Evolutionary conservation across 2,113 vertebrate genomes (phyloP).

Genomic region (Cynoglossus semilaevis): DNA sequence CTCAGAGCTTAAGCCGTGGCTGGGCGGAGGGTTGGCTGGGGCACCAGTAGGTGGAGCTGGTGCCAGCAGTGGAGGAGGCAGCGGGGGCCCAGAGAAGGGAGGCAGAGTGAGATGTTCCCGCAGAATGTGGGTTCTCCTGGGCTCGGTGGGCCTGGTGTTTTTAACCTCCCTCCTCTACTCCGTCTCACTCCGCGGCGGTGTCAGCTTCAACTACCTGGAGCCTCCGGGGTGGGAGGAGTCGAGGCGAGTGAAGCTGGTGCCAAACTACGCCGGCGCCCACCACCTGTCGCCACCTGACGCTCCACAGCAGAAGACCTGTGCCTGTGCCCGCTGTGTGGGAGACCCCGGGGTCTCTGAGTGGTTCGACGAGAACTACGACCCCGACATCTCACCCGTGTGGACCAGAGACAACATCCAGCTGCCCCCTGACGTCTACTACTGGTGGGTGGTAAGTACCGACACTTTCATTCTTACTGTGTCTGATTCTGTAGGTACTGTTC

Average conservation of each 20-base stretch:
- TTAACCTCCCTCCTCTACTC: constrained; percentile 95
- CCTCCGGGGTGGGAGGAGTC: constrained; percentile 79
- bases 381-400: constrained; percentile 89
- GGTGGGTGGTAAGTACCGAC: constrained; percentile 94
- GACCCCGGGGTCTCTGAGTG: constrained; percentile 81
- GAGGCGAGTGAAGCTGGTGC: constrained; percentile 88
- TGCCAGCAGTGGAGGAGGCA: constrained; percentile 16
- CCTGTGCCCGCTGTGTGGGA: constrained; percentile 83
- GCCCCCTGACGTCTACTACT: constrained; percentile 89
- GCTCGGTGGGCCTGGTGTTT: constrained; percentile 85
- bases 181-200: constrained; percentile 86
- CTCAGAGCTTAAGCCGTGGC: constrained; percentile 62
- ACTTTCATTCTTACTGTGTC: too few relatives aligned
- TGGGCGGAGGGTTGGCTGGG: constrained; percentile 37
- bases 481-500: too few relatives aligned
- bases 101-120: constrained; percentile 86
- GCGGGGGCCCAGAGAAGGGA: constrained; percentile 18
- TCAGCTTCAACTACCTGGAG: constrained; percentile 85
- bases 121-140: constrained; percentile 87
- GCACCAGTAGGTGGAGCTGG: constrained; percentile 15
- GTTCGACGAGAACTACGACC: constrained; percentile 90
- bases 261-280: constrained; percentile 81
- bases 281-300: constrained; percentile 66
- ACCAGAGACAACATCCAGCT: constrained; percentile 91
- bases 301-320: constrained; percentile 77